Percentiles rank a stretch among this genome's conserved stretches.
Conservation (phyloP, 2,797 vertebrate genomes). For the Pangasius larnaudii region DNA sequence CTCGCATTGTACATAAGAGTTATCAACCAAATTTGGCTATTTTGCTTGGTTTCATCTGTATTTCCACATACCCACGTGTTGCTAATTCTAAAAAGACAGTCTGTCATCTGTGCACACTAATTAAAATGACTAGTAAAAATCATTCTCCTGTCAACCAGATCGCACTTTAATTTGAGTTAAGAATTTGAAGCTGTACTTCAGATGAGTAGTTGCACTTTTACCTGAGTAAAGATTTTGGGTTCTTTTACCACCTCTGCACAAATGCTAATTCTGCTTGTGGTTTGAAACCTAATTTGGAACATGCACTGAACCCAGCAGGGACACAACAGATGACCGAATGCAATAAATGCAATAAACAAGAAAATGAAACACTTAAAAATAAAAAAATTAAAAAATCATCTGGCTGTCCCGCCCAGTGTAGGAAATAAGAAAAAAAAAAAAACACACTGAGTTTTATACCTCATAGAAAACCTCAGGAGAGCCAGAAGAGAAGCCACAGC, state of each 20-base stretch:
- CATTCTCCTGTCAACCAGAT: too few relatives aligned
- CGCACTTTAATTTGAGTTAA: neutral
- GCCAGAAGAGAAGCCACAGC: constrained; percentile 2
- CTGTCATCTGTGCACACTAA: neutral
- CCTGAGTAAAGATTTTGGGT: neutral
- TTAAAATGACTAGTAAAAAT: neutral
- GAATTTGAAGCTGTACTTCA: neutral
- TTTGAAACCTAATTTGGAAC: neutral
- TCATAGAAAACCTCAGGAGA: constrained; percentile 32
- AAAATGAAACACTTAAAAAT: neutral
- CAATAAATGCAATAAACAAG: neutral
- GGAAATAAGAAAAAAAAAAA: neutral
- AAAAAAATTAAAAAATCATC: neutral
- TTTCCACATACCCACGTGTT: neutral
- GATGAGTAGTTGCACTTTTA: neutral
- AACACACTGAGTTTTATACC: constrained; percentile 7
- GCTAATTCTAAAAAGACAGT: neutral
- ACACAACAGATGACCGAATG: neutral
- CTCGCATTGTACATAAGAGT: neutral
- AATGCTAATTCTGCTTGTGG: neutral
- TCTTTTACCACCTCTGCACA: neutral
- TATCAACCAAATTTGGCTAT: neutral
- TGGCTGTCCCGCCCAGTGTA: neutral
- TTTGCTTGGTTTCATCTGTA: neutral
- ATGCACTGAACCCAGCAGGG: neutral